Percentiles rank a stretch among this genome's conserved stretches.
Conservation (phyloP, 1,140 invertebrate genomes). For the Drosophila micromelanica region DNA sequence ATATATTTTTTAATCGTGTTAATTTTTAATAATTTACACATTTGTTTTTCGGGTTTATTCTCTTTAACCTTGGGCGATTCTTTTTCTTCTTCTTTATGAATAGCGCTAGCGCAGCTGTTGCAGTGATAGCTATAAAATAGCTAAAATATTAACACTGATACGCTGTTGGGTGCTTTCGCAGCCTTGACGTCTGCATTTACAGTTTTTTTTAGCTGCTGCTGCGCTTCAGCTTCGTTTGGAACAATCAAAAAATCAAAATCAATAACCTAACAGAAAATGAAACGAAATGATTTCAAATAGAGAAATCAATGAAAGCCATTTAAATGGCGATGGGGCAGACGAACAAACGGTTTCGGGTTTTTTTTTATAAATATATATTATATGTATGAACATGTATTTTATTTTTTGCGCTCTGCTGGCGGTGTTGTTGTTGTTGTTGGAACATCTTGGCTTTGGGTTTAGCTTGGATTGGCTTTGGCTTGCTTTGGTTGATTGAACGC, state of each 20-base stretch:
- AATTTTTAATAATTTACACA: too few relatives aligned
- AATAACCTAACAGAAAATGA: constrained; percentile 44
- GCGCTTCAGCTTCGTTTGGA: constrained; percentile 27
- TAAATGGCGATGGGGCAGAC: constrained; percentile 28
- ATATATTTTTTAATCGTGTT: too few relatives aligned
- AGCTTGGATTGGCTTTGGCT: constrained; percentile 12
- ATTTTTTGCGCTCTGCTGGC: constrained; percentile 10
- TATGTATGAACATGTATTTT: neutral
- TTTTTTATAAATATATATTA: constrained; percentile 8
- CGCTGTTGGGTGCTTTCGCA: constrained; percentile 14
- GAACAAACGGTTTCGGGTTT: constrained; percentile 71
- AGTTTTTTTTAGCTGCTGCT: constrained; percentile 28
- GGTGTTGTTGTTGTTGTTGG: constrained; percentile 12
- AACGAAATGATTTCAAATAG: constrained; percentile 71
- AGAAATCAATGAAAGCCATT: constrained; percentile 77
- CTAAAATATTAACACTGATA: neutral
- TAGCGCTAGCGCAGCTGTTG: too few relatives aligned
- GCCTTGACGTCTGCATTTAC: constrained; percentile 36
- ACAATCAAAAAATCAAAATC: constrained; percentile 77
- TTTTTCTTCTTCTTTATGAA: too few relatives aligned
- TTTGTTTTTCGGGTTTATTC: too few relatives aligned
- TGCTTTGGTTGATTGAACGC: constrained; percentile 71
- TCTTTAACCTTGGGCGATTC: too few relatives aligned
- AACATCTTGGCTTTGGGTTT: constrained; percentile 4
- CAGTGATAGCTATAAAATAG: constrained; percentile 5